Base-by-base conservation (phyloP, 64 coral and sea anemone genomes). In the Catalaphyllia jardinei region DNA sequence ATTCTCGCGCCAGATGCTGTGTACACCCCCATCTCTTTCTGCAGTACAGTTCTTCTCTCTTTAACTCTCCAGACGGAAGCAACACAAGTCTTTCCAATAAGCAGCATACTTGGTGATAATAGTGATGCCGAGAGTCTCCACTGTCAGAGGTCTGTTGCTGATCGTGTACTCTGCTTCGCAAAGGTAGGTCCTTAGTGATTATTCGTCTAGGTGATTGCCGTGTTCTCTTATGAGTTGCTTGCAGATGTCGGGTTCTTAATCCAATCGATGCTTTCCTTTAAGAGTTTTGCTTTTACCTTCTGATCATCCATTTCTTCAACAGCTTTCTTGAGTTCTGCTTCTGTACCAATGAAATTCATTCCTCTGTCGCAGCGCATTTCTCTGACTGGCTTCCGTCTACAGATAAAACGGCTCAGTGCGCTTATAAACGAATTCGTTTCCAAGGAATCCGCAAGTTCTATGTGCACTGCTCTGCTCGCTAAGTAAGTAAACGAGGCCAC, bases 231-330 rank as follows among this genome's bases (percentile, higher is more conserved):
- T 60, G 29, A 94, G 65, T 88, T 87, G 10, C 76, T 87, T 51
- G 88, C 67, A 25, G 49, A 67, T 46, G 89, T 83, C 10, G 83
- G 75, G 0, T 88, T 94, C 31, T 51, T 82, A 62, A 88, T 65
- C 93, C 89, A 91, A 61, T 94, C 64, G 30, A 94, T 94, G 49
- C 49, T 84, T 3, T 52, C 80, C 22, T 94, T 94, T 22, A 62
- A 10, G 5, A 94, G 74, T 60, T 94, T 61, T 69, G 73, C 92
- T 61, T 73, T 89, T 16, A 94, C 57, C 62, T 85, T 84, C n/a
- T 67, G 33, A 24, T 81, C 52, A 29, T 90, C 54, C 3, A 35
- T 35, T 3, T 35, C 33, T 35, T 35, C 3, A 12, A 81, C 31
- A 31, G 82, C 67, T 52, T 80, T 90, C 30, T 87, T 90, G 10